A percentile compares a stretch with the other conserved stretches of the same genome.
Evolutionary conservation across 2,113 vertebrate species (phyloP).

Genomic region (Tragelaphus buxtoni): DNA sequence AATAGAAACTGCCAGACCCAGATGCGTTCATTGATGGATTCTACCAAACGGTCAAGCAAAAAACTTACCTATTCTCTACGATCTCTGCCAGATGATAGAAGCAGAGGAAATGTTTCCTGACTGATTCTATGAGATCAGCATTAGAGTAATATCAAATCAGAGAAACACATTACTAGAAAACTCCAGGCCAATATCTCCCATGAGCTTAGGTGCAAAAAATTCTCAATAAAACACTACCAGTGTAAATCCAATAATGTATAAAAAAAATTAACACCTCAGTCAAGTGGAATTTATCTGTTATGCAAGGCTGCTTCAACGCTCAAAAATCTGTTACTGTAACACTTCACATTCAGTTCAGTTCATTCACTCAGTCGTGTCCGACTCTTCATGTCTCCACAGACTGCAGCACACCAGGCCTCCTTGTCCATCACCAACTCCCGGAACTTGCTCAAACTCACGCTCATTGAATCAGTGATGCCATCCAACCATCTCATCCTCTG

Average conservation of each 20-base stretch:
- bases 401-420: neutral
- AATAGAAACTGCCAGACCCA: neutral
- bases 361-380: neutral
- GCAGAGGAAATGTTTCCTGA: neutral
- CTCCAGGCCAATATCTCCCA: neutral
- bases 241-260: neutral
- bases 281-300: neutral
- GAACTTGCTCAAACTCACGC: neutral
- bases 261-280: neutral
- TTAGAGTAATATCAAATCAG: neutral
- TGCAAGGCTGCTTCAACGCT: neutral
- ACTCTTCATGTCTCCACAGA: neutral
- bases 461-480: neutral
- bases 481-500: neutral
- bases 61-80: neutral
- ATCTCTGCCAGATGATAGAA: neutral
- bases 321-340: neutral
- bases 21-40: neutral
- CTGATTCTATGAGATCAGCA: neutral
- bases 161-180: neutral
- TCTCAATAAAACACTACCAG: neutral
- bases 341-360: neutral
- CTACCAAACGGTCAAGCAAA: neutral
- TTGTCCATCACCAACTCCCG: neutral
- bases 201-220: neutral